Base-by-base conservation (phyloP, 1,140 invertebrate species). In the Pteromalus puparum region DNA sequence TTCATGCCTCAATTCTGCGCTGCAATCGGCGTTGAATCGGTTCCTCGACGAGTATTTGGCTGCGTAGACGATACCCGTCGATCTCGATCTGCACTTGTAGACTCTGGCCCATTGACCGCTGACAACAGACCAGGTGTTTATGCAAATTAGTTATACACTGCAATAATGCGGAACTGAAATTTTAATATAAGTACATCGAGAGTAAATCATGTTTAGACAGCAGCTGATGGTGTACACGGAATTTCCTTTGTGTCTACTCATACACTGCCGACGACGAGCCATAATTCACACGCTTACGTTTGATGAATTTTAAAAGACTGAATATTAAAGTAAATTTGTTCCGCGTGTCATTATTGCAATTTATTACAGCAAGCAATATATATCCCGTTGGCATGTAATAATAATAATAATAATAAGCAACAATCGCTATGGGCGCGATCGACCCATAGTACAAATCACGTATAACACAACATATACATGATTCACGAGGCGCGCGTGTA, bases 21-120 rank as follows among this genome's bases (percentile, higher is more conserved):
- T 95, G 85, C 95, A 95, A 86, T 96, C 95, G 53, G 93, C 91
- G 65, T 94, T 95, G 90, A 94, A 94, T 86, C 96, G 93, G 70
- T 93, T 93, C 87, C 96, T 95, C 72, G 94, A 94, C 24, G 97
- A 96, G 89, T 95, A 96, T 89, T 97, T 97, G 30, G 96, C 97
- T 0, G 97, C 97, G 91, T 94, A 97, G 68, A 95, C 92, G 65
- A 93, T 91, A 1, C 95, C 95, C 2, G 94, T 95, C 65, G 93
- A 92, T 65, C 93, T 92, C 76, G 96, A 94, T 53, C 91, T 90
- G 90, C 95, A 96, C 86, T 95, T 93, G 86, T 95, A 94, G n/a
- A 97, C 96, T 83, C 94, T 94, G 15, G 97, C 96, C 93, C 97
- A 97, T 88, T 96, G 95, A 67, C 97, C 97, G 89, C 96, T 97